Evolutionary conservation across 1,140 invertebrate species (phyloP), one percentile per base, ranked within the genome.

Genomic region (Elysia chlorotica): DNA sequence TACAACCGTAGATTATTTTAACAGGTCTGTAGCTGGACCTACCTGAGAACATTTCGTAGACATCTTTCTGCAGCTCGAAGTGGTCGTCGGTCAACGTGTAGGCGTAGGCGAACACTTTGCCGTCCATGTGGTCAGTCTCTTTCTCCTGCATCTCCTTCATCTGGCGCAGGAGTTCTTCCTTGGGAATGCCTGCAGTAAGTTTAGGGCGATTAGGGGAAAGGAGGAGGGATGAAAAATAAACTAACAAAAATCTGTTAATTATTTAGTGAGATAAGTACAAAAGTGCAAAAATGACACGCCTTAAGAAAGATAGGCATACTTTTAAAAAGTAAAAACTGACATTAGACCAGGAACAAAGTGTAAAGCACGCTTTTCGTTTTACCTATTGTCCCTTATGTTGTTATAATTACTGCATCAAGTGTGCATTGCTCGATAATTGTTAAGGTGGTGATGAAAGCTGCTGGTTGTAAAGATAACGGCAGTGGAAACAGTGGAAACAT

Each of bases 61-160:
- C 77, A n/a, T 84, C 81, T 28, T 79, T 62, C 67, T 86, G 85
- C 17, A 85, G 68, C 35, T 80, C n/a, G 53, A 76, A 83, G 59
- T 82, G 80, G 21, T 84, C 80, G 48, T 80, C 78, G 21, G 71
- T 65, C 19, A 81, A 30, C 0, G 83, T 86, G 75, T 85, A 86
- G 19, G 79, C 73, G 56, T 86, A 86, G 33, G 85, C 85, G 41
- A 86, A 86, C 23, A 85, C 76, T 59, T 82, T 84, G 0, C 83
- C 81, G 21, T 84, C 79, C 28, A 79, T 63, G 38, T 77, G 72
- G 21, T 79, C 68, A 5, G 74, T 59, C 28, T 86, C 81, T 53
- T 68, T 66, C 30, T 74, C 75, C 35, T 80, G 77, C 61, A 86
- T 53, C 10, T 65, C 73, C 21, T 68, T 63, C 74, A 86, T 76